Base-by-base conservation (phyloP, 1,140 invertebrate genomes). In the Kradibia gibbosae region DNA sequence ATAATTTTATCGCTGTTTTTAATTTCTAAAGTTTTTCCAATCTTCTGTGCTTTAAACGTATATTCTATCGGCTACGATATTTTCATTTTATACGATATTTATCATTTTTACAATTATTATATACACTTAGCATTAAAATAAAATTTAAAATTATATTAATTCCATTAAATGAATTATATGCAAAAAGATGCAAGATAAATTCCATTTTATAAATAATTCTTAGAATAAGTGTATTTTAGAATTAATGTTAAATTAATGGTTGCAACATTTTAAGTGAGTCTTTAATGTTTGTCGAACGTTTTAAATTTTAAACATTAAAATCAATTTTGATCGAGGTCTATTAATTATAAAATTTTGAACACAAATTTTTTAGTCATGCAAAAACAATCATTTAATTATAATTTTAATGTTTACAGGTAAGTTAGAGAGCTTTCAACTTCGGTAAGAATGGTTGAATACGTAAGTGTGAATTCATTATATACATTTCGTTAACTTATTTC, bases 1-100 rank as follows among this genome's bases (percentile, higher is more conserved):
- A 67, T 67, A 67, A 67, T 67, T 39, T n/a, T 39, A 39, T 67
- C 36, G 62, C 39, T 39, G 62, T 22, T 67, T 65, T 67, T 67
- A 22, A 67, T 67, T n/a, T 39, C 7, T 3, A 67, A 67, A 67
- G 34, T 67, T 39, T 67, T 67, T 39, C 17, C 62, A 67, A 67
- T 67, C 17, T 65, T 65, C 11, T 20, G 22, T 65, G 13, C 22
- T 36, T 3, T 3, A 8, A 39, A 67, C 34, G 34, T 39, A 10
- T 3, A 3, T 8, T 67, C 22, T n/a, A 34, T 39, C 34, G 7
- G 5, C 36, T 34, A n/a, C n/a, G 36, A 39, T 39, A 20, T 67
- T 0, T 39, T 22, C 20, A 22, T 17, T 53, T 53, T 53, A 11
- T 22, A 53, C 10, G 20, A 3, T 11, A 3, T 17, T 4, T 22